phyloP scores from a whole-genome alignment of 2,888 invertebrate species.

The Vesta saturnalis region DNA sequence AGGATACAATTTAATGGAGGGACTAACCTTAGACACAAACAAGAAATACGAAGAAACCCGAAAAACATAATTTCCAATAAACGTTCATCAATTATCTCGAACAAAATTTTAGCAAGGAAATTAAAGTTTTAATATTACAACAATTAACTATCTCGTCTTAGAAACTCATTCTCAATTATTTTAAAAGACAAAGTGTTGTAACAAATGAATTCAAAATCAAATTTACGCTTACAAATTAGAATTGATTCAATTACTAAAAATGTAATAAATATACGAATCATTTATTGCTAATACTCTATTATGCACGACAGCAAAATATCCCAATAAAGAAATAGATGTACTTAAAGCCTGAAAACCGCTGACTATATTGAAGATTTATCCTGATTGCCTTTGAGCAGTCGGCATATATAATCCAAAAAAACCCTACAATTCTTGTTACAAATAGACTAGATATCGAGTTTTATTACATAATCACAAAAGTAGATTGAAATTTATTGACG shows the following conservation, averaged over 20 bases:
- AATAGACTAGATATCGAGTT: conserved; percentile 24
- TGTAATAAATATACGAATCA: conserved; percentile 4
- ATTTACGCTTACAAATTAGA: not conserved
- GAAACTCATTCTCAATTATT: not conserved
- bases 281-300: conserved; percentile 24
- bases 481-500: conserved; percentile 13
- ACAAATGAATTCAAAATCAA: not conserved
- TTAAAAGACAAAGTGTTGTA: not conserved
- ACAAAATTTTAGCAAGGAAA: not conserved
- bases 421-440: conserved; percentile 27
- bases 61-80: not conserved
- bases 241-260: conserved; percentile 6
- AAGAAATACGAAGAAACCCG: not conserved
- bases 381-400: conserved; percentile 31
- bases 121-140: not conserved
- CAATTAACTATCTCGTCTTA: not conserved
- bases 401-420: conserved; percentile 29
- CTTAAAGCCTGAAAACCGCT: conserved; percentile 28
- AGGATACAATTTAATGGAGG: too few species aligned
- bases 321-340: conserved; percentile 22
- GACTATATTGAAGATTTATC: conserved; percentile 28
- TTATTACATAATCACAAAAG: conserved; percentile 29
- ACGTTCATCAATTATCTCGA: too few species aligned
- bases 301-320: conserved; percentile 18
- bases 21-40: not conserved